Base-by-base conservation (phyloP, 1,140 invertebrate species). In the Nixonia krombeini region DNA sequence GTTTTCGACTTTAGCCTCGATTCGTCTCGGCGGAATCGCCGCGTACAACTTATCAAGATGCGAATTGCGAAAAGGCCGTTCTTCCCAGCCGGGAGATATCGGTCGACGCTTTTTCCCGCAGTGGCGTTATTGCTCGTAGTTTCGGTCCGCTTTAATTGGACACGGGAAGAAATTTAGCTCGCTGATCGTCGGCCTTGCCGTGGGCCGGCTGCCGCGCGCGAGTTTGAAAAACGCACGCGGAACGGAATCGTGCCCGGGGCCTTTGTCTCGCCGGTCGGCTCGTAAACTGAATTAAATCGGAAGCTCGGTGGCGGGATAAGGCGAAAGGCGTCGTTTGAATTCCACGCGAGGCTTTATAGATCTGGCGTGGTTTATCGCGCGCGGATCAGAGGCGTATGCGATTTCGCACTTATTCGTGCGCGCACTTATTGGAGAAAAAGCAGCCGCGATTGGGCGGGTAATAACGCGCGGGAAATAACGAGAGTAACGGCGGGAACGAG, bases 351-450 rank as follows among this genome's bases (percentile, higher is more conserved):
- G 45, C 49, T 46, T 58, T 65, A 42, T 58, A 28, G 52, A 31
- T 31, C 28, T 53, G 13, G 37, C 44, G 7, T 29, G 53, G 49
- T 58, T 58, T 44, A 63, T 69, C 53, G 42, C 38, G 40, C 21
- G 4, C 6, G 21, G 40, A 42, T 42, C 40, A 8, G 3, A 12
- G 25, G 8, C 25, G 40, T 42, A 42, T 42, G 55, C 42, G 58
- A 58, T 69, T 69, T 69, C 58, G 52, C 65, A 63, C 65, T 63
- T 69, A 69, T 63, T 57, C 47, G 53, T 61, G 46, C n/a, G n/a
- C n/a, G n/a, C n/a, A n/a, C n/a, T n/a, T 29, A 46, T 35, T 10
- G 25, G 56, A 70, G 42, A 51, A 61, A 33, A 40, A 52, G 29
- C 21, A 29, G 10, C 29, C 15, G 25, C 31, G 16, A 26, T 35